Percentiles rank a stretch among this genome's conserved stretches.
Conservation (phyloP, 37 sponge, comb jelly and placozoan genomes). For the Amphimedon queenslandica region DNA sequence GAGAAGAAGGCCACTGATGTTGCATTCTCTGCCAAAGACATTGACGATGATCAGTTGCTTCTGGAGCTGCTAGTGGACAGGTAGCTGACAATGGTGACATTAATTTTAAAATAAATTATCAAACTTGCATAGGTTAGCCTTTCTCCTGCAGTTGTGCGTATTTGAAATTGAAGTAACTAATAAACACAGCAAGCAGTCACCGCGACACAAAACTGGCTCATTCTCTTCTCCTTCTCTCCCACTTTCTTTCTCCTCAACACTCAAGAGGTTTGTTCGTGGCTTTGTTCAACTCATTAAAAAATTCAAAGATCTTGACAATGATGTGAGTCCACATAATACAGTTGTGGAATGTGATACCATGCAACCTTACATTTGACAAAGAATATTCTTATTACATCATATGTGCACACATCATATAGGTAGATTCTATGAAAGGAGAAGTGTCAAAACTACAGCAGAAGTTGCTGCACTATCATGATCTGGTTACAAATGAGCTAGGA, state of each 20-base stretch:
- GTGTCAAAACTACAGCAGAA: too few species aligned
- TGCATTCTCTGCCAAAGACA: conserved; percentile 16
- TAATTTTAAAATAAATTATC: too few species aligned
- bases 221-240: conserved; percentile 28
- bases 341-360: too few species aligned
- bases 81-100: neutral
- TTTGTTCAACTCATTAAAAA: neutral
- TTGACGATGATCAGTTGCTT: neutral
- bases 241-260: conserved; percentile 46
- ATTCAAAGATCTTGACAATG: neutral
- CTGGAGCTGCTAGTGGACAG: conserved; percentile 56
- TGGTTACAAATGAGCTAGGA: too few species aligned
- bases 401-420: too few species aligned
- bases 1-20: conserved; percentile 27
- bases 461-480: too few species aligned
- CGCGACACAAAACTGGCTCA: too few species aligned
- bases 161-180: conserved; percentile 7
- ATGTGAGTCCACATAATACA: conserved; percentile 13
- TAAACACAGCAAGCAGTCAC: too few species aligned
- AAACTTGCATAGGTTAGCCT: conserved; percentile 15
- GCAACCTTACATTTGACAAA: too few species aligned
- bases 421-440: too few species aligned
- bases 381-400: too few species aligned
- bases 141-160: conserved; percentile 42
- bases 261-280: conserved; percentile 27